phyloP scores from a whole-genome alignment of 2,888 invertebrate species.

The Philereme transversata region DNA sequence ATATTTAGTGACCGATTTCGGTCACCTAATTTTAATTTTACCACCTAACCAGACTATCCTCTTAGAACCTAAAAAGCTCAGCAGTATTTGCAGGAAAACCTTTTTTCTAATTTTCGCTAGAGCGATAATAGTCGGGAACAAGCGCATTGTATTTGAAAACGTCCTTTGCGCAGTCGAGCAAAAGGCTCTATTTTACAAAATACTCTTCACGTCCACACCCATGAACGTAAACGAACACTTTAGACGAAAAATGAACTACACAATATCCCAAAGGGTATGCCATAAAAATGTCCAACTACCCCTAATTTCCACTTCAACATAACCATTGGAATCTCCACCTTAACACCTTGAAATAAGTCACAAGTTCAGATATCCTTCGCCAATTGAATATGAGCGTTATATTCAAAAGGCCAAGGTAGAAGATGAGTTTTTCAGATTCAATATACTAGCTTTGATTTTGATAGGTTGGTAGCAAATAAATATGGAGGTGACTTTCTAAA shows the following conservation, averaged over 20 bases:
- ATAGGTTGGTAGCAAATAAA: neutral
- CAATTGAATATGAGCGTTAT: slow-evolving; percentile 11
- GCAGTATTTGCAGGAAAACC: neutral
- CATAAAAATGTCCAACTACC: slow-evolving; percentile 23
- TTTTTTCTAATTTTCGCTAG: neutral
- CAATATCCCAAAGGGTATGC: slow-evolving; percentile 28
- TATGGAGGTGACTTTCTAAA: neutral
- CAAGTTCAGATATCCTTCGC: neutral
- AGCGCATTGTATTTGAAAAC: neutral
- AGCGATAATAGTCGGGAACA: neutral
- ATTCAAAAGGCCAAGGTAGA: neutral
- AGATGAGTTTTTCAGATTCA: slow-evolving; percentile 2
- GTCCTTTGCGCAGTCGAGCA: slow-evolving; percentile 1
- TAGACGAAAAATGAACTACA: slow-evolving; percentile 28
- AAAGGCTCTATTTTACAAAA: slow-evolving; percentile 15
- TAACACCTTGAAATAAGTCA: slow-evolving; percentile 9
- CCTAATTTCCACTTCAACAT: slow-evolving; percentile 1
- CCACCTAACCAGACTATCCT: too few species aligned
- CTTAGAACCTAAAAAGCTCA: too few species aligned
- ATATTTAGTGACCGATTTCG: too few species aligned
- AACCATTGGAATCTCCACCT: slow-evolving; percentile 10
- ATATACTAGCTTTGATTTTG: slow-evolving; percentile 16
- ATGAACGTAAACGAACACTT: slow-evolving; percentile 31
- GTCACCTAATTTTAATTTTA: too few species aligned
- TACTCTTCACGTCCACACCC: slow-evolving; percentile 16